These are phyloP conservation scores for Prorops nasuta DNA, from an alignment of 1,140 invertebrate species.

Conservation along the genomic window DNA sequence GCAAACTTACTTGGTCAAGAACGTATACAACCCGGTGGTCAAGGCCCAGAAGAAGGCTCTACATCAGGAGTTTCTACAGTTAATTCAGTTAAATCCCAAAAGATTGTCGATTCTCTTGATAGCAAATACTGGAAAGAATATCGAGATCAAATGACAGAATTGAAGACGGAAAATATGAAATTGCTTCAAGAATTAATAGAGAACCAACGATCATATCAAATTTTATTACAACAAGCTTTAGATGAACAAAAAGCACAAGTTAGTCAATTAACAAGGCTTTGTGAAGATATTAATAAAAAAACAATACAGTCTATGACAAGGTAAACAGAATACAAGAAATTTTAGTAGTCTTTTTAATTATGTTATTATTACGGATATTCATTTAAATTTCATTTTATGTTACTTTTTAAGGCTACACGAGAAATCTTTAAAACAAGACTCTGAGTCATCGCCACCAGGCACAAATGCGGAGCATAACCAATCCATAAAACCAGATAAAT, in stretches of 20 bases:
- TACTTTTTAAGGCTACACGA: slow-evolving; percentile 22
- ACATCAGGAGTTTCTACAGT: slow-evolving; percentile 70
- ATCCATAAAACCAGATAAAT: slow-evolving; percentile 41
- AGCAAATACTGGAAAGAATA: slow-evolving; percentile 57
- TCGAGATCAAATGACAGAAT: slow-evolving; percentile 55
- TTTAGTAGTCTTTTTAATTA: slow-evolving; percentile 25
- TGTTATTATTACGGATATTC: slow-evolving; percentile 32
- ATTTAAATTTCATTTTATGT: slow-evolving; percentile 14
- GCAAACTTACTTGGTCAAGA: slow-evolving; percentile 76
- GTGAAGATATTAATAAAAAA: slow-evolving; percentile 46
- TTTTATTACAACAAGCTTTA: slow-evolving; percentile 67
- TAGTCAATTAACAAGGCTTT: slow-evolving; percentile 51
- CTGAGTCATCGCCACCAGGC: slow-evolving; percentile 33
- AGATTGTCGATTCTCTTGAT: slow-evolving; percentile 52
- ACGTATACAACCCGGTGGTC: slow-evolving; percentile 50
- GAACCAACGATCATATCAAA: slow-evolving; percentile 70
- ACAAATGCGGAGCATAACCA: neutral
- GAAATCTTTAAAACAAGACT: slow-evolving; percentile 33
- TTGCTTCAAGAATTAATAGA: slow-evolving; percentile 66
- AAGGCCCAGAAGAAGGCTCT: slow-evolving; percentile 60
- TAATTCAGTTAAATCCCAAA: slow-evolving; percentile 65
- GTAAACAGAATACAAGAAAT: no score
- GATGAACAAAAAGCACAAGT: slow-evolving; percentile 69
- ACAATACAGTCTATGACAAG: no score
- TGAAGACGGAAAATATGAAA: slow-evolving; percentile 59